phyloP scores from a whole-genome alignment of 2,113 vertebrate species.

The Vireo altiloquus region DNA sequence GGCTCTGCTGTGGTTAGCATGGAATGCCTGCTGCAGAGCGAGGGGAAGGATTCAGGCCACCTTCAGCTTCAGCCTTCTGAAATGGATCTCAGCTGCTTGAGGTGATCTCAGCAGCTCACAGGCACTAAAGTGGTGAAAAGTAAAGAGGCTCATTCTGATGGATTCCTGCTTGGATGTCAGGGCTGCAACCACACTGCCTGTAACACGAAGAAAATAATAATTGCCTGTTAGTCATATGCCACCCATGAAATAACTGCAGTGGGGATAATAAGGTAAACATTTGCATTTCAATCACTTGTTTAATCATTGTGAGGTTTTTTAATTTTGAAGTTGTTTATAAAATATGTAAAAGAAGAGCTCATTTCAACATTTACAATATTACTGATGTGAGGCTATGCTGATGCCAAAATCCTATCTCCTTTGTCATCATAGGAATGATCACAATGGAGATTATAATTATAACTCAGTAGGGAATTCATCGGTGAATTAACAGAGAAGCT shows the following conservation, averaged over 20 bases:
- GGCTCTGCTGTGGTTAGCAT: background rate
- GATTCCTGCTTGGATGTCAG: constrained; percentile 38
- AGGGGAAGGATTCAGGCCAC: background rate
- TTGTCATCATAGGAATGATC: background rate
- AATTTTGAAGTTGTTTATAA: background rate
- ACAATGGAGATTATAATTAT: background rate
- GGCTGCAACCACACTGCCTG: background rate
- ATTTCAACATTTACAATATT: background rate
- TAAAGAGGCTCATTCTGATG: background rate
- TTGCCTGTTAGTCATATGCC: constrained; percentile 53
- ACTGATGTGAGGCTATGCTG: background rate
- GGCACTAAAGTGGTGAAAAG: constrained; percentile 58
- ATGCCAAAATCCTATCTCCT: background rate
- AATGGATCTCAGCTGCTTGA: constrained; percentile 48
- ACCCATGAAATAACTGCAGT: constrained; percentile 41
- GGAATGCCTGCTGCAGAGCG: background rate
- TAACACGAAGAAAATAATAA: constrained; percentile 43
- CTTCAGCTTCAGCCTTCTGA: constrained; percentile 60
- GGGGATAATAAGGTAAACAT: background rate
- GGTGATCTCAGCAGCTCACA: constrained; percentile 66
- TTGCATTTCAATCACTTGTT: background rate
- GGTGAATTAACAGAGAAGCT: constrained; percentile 8
- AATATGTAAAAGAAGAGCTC: background rate
- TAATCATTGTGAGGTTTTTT: background rate
- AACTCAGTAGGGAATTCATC: background rate